Conservation (phyloP, 2,113 vertebrate genomes). For the Sigmodon hispidus region DNA sequence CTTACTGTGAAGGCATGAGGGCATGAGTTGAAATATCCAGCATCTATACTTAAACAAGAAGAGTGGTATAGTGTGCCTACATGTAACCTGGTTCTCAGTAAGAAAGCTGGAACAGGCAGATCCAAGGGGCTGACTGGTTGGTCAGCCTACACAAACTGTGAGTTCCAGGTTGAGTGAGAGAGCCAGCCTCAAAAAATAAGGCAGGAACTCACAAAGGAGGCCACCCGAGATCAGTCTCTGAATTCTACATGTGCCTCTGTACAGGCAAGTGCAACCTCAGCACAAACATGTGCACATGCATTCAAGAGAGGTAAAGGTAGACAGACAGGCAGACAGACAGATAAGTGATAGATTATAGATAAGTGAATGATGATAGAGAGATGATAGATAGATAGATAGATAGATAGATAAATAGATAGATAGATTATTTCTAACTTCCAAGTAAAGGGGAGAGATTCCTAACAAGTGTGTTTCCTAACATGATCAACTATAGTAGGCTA, state of each 20-base stretch:
- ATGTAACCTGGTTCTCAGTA: not conserved
- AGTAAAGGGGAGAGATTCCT: not conserved
- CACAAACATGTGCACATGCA: not conserved
- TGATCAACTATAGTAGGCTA: not conserved
- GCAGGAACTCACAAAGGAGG: not conserved
- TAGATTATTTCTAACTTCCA: not conserved
- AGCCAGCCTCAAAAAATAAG: not conserved
- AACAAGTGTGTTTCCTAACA: not conserved
- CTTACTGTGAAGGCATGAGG: not conserved
- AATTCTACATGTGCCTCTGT: not conserved
- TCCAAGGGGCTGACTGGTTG: not conserved
- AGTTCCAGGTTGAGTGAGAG: not conserved
- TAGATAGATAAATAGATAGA: not conserved
- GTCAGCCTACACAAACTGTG: not conserved
- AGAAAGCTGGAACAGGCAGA: not conserved
- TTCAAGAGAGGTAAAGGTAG: not conserved
- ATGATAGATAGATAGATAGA: not conserved
- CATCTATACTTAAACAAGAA: not conserved
- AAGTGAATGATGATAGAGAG: not conserved
- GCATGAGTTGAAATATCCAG: not conserved
- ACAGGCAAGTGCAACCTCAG: not conserved
- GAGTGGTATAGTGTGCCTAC: not conserved
- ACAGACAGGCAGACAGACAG: not conserved
- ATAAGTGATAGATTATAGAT: not conserved
- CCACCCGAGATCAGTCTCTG: not conserved